Evolutionary conservation across 2,113 vertebrate genomes (phyloP).

Genomic region (Solenodon paradoxus): DNA sequence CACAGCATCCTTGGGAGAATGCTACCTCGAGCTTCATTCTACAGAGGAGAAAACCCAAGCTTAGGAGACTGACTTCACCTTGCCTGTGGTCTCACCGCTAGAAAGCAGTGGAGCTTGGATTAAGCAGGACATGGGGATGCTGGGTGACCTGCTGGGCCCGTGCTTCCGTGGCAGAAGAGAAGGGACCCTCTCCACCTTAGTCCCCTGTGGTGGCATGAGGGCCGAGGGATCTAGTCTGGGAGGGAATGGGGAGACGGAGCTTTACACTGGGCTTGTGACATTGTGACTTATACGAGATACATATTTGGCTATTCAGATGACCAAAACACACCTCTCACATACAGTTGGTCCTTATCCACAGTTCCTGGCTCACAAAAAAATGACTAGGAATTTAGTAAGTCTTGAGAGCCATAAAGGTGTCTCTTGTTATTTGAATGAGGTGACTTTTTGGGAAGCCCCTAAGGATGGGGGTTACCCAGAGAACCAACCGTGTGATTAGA

Average conservation of each 20-base stretch:
- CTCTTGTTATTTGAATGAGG: no score
- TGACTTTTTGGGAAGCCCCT: no score
- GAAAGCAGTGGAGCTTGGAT: not conserved
- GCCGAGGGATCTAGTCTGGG: not conserved
- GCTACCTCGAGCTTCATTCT: not conserved
- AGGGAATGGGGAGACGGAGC: not conserved
- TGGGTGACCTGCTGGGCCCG: not conserved
- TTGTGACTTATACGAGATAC: no score
- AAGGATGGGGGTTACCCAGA: no score
- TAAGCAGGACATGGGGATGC: not conserved
- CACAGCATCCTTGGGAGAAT: not conserved
- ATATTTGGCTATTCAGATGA: no score
- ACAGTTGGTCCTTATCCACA: no score
- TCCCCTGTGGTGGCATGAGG: not conserved
- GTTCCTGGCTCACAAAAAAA: no score
- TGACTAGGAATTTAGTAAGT: no score
- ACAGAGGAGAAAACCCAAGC: not conserved
- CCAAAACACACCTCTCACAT: no score
- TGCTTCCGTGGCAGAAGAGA: not conserved
- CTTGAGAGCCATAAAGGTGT: no score
- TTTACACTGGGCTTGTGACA: no score
- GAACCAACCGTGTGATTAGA: no score
- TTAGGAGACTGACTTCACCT: not conserved
- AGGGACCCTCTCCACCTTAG: not conserved
- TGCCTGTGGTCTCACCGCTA: not conserved